phyloP scores from a whole-genome alignment of 2,888 invertebrate genomes.

The Polylopha cassiicola region DNA sequence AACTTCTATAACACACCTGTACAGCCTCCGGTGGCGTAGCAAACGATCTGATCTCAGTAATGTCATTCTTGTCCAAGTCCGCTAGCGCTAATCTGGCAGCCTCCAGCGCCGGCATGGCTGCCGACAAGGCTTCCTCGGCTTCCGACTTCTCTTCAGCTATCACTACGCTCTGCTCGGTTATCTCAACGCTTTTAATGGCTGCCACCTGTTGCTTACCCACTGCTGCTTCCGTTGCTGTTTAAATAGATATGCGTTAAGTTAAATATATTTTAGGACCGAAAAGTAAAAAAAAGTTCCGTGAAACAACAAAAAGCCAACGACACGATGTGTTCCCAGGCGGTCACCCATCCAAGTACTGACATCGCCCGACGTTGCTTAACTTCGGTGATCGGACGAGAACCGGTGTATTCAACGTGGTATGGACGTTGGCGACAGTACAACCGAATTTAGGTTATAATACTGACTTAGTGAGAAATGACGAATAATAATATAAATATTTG shows the following conservation, averaged over 20 bases:
- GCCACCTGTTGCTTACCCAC: slow-evolving; percentile 88
- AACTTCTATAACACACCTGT: slow-evolving; percentile 64
- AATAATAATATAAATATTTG: too few relatives aligned
- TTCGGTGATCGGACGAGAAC: slow-evolving; percentile 36
- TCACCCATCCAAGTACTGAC: slow-evolving; percentile 34
- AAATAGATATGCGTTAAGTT: slow-evolving; percentile 1
- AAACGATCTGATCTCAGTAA: slow-evolving; percentile 94
- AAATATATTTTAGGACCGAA: not conserved
- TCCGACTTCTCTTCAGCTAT: slow-evolving; percentile 90
- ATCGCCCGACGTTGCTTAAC: slow-evolving; percentile 33
- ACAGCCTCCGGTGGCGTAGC: slow-evolving; percentile 94
- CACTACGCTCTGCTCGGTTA: slow-evolving; percentile 87
- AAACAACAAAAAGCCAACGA: slow-evolving; percentile 30
- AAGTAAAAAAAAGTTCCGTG: slow-evolving; percentile 1
- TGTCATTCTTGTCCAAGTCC: slow-evolving; percentile 91
- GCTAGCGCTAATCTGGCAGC: slow-evolving; percentile 87
- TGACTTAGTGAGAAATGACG: too few relatives aligned
- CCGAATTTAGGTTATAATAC: not conserved
- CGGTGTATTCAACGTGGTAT: slow-evolving; percentile 32
- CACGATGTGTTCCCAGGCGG: slow-evolving; percentile 33
- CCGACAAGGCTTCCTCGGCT: slow-evolving; percentile 87
- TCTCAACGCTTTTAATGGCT: slow-evolving; percentile 86
- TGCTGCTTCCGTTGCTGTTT: slow-evolving; percentile 80
- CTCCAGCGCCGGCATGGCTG: slow-evolving; percentile 90
- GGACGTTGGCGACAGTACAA: slow-evolving; percentile 24